Conservation (phyloP, 2,888 invertebrate species). For the Diploptera punctata region DNA sequence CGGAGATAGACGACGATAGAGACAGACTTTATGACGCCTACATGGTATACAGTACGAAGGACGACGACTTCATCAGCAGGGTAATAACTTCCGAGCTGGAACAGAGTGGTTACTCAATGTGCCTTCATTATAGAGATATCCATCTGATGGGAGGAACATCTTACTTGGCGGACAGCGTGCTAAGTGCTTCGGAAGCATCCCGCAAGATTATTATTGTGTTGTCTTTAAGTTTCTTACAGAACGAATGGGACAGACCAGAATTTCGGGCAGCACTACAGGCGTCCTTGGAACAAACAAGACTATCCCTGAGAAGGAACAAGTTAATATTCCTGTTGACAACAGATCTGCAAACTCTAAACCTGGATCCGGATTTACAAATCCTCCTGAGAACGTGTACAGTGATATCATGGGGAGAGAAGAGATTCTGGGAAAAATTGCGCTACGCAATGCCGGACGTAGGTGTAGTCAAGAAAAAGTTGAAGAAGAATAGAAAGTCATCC, state of each 20-base stretch:
- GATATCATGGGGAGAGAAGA: slow-evolving; percentile 76
- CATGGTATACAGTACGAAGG: slow-evolving; percentile 83
- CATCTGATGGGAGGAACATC: slow-evolving; percentile 47
- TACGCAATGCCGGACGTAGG: slow-evolving; percentile 78
- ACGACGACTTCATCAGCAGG: slow-evolving; percentile 74
- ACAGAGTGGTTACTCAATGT: slow-evolving; percentile 69
- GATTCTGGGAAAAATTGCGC: slow-evolving; percentile 86
- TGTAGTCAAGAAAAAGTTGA: slow-evolving; percentile 47
- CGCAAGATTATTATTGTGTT: slow-evolving; percentile 80
- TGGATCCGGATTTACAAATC: slow-evolving; percentile 78
- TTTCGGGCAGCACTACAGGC: slow-evolving; percentile 82
- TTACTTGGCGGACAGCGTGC: slow-evolving; percentile 62
- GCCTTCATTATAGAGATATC: slow-evolving; percentile 58
- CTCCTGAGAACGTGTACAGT: slow-evolving; percentile 74
- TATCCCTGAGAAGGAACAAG: slow-evolving; percentile 65
- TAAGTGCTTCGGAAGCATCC: slow-evolving; percentile 69
- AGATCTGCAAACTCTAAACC: slow-evolving; percentile 73
- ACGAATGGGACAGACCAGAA: slow-evolving; percentile 84
- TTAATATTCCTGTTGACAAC: slow-evolving; percentile 62
- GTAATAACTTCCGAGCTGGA: slow-evolving; percentile 75
- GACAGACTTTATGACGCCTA: slow-evolving; percentile 80
- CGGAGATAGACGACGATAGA: slow-evolving; percentile 53
- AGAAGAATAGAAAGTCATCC: slow-evolving; percentile 33
- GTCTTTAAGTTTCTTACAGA: slow-evolving; percentile 79
- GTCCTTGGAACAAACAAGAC: slow-evolving; percentile 63